These are phyloP conservation scores for Sminthopsis crassicaudata DNA, from an alignment of 2,113 vertebrate genomes.

Conservation along the genomic window DNA sequence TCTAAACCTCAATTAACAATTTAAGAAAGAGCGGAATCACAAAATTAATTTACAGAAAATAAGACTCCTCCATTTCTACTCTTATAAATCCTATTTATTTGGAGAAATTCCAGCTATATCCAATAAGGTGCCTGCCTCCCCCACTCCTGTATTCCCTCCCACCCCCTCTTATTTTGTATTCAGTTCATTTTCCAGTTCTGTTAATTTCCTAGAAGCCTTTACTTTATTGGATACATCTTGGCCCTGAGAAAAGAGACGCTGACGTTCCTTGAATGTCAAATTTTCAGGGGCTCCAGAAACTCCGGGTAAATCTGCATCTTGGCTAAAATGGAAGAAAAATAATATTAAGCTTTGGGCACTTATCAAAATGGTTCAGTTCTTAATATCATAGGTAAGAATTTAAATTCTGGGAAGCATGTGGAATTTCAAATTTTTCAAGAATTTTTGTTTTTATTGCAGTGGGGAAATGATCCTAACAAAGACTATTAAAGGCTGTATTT, in stretches of 20 bases:
- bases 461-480: not conserved
- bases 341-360: not conserved
- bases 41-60: constrained; percentile 76
- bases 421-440: no score
- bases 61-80: constrained; percentile 63
- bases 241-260: constrained; percentile 98
- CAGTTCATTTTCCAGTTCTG: constrained; percentile 98
- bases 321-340: constrained; percentile 80
- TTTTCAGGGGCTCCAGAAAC: constrained; percentile 92
- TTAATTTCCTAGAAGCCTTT: constrained; percentile 97
- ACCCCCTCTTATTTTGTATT: constrained; percentile 91
- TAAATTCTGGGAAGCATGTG: fast-evolving
- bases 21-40: constrained; percentile 83
- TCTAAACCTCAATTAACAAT: constrained; percentile 85
- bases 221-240: constrained; percentile 98
- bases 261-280: constrained; percentile 96
- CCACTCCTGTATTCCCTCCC: not conserved
- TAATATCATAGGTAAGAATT: fast-evolving
- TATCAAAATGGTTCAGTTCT: not conserved
- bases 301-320: constrained; percentile 89
- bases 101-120: constrained; percentile 67
- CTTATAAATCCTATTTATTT: constrained; percentile 61
- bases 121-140: constrained; percentile 74
- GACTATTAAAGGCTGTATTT: not conserved
- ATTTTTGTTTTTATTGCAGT: not conserved